Conservation (phyloP, 2,888 invertebrate species). For the Halictus quadricinctus region DNA sequence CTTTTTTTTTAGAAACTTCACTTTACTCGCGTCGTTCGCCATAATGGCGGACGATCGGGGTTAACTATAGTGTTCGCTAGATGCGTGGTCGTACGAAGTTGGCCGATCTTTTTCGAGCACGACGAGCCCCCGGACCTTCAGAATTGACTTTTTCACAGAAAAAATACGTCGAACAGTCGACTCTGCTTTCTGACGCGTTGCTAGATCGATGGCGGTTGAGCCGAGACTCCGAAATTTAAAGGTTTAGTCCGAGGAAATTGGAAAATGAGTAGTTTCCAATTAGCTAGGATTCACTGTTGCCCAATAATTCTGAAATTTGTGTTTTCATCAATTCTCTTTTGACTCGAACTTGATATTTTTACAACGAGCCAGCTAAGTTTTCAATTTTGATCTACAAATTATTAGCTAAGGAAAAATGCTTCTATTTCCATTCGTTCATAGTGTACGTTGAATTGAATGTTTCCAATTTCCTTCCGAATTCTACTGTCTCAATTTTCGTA, state of each 20-base stretch:
- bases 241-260: neutral
- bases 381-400: neutral
- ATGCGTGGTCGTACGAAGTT: constrained; percentile 51
- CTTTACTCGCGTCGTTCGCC: constrained; percentile 37
- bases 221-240: neutral
- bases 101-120: constrained; percentile 23
- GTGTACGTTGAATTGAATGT: neutral
- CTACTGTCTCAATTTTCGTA: neutral
- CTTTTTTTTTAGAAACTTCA: constrained; percentile 58
- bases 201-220: neutral
- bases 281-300: neutral
- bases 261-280: neutral
- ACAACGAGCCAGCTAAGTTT: neutral
- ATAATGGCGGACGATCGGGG: constrained; percentile 42
- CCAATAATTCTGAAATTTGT: neutral
- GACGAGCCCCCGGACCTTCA: neutral
- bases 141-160: constrained; percentile 11
- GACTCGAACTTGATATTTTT: neutral
- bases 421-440: neutral
- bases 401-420: neutral
- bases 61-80: constrained; percentile 52
- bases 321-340: neutral
- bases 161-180: neutral
- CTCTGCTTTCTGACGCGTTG: neutral
- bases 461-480: neutral